Conservation (phyloP, 2,113 vertebrate species). For the Cranoglanis bouderius region DNA sequence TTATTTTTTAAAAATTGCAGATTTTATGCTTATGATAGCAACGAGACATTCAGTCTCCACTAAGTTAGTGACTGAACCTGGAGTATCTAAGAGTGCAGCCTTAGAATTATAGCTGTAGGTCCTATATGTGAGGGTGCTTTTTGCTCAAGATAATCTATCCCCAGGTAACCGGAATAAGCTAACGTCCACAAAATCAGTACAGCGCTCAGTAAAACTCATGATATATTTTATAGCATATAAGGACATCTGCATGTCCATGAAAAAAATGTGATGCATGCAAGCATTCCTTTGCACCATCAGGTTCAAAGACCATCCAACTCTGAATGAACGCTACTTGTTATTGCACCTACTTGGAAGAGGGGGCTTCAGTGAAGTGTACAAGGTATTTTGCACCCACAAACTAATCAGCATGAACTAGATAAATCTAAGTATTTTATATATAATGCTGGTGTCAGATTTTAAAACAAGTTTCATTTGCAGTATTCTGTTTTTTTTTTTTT, state of each 20-base stretch:
- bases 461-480: neutral
- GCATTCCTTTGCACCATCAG: conserved; percentile 63
- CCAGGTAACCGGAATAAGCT: neutral
- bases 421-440: neutral
- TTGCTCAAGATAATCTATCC: neutral
- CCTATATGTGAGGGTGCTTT: neutral
- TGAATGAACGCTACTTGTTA: conserved; percentile 97
- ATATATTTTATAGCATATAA: neutral
- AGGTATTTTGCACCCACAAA: conserved; percentile 72
- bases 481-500: neutral
- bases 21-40: neutral
- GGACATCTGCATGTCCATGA: neutral
- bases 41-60: neutral
- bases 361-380: conserved; percentile 99
- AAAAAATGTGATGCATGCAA: neutral
- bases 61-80: neutral
- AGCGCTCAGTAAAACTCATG: neutral
- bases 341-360: conserved; percentile 96
- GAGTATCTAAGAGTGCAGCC: neutral
- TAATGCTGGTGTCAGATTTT: neutral
- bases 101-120: neutral
- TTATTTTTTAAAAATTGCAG: neutral
- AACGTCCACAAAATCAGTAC: neutral
- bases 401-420: neutral
- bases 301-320: conserved; percentile 98